These are phyloP conservation scores for Rhinoraja longicauda DNA, from an alignment of 2,797 vertebrate genomes.

Conservation along the genomic window DNA sequence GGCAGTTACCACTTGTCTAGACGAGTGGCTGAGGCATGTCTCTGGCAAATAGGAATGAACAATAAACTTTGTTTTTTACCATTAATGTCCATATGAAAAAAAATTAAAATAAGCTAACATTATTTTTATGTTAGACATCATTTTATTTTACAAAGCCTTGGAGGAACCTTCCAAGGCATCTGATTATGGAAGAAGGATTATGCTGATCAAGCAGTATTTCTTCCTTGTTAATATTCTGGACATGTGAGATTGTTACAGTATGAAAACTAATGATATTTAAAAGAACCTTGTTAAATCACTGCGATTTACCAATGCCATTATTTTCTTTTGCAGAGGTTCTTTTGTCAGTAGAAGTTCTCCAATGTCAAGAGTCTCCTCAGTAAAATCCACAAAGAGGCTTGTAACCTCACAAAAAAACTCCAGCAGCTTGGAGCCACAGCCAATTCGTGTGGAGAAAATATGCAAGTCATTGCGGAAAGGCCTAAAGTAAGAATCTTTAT, in stretches of 20 bases:
- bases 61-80: too few relatives aligned
- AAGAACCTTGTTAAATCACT: neutral
- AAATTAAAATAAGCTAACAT: neutral
- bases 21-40: too few relatives aligned
- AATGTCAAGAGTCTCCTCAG: conserved; percentile 59
- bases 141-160: neutral
- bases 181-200: neutral
- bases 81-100: too few relatives aligned
- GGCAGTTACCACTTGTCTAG: too few relatives aligned
- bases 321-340: conserved; percentile 55
- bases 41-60: too few relatives aligned
- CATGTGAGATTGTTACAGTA: neutral
- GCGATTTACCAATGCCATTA: neutral
- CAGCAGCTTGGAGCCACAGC: conserved; percentile 59
- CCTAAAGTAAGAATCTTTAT: conserved; percentile 69
- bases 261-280: neutral
- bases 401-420: conserved; percentile 58
- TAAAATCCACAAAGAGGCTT: conserved; percentile 65
- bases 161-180: neutral
- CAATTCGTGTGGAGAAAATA: conserved; percentile 79
- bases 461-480: conserved; percentile 83
- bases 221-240: neutral
- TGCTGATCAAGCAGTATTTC: neutral
- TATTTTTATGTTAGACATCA: neutral
- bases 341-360: conserved; percentile 67